A percentile compares a stretch with the other conserved stretches of the same genome.
phyloP scores from a whole-genome alignment of 2,888 invertebrate species.

The Caenorhabditis virilis region DNA sequence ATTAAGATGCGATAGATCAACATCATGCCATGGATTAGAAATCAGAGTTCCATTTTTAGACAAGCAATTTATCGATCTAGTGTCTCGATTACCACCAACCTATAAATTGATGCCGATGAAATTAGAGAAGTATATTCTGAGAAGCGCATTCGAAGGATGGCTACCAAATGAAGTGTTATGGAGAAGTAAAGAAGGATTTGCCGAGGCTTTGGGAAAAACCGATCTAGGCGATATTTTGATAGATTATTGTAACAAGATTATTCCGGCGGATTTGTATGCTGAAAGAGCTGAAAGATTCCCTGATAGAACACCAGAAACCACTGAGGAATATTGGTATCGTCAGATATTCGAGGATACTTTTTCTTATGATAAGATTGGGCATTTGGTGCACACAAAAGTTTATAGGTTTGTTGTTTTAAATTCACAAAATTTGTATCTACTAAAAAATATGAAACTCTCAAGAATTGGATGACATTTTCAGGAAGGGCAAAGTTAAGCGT shows the following conservation, averaged over 20 bases:
- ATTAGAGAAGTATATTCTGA: conserved; percentile 62
- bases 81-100: conserved; percentile 61
- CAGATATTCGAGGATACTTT: conserved; percentile 63
- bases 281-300: conserved; percentile 56
- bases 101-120: conserved; percentile 62
- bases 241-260: conserved; percentile 47
- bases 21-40: conserved; percentile 67
- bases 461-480: neutral
- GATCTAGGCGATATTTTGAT: conserved; percentile 63
- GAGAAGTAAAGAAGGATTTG: conserved; percentile 67
- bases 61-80: conserved; percentile 64
- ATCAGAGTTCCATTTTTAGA: conserved; percentile 68
- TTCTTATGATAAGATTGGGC: conserved; percentile 57
- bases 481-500: too few species aligned
- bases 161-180: conserved; percentile 66
- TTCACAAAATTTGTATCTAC: neutral
- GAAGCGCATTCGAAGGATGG: conserved; percentile 64
- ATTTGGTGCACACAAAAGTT: conserved; percentile 66
- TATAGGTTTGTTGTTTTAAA: conserved; percentile 52
- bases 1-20: conserved; percentile 60
- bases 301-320: conserved; percentile 60
- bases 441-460: conserved; percentile 7
- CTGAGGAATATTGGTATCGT: conserved; percentile 62
- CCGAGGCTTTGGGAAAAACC: conserved; percentile 65
- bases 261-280: conserved; percentile 52